Evolutionary conservation across 2,888 invertebrate genomes (phyloP), one percentile per base, ranked within the genome.

Genomic region (Eupeodes luniger): DNA sequence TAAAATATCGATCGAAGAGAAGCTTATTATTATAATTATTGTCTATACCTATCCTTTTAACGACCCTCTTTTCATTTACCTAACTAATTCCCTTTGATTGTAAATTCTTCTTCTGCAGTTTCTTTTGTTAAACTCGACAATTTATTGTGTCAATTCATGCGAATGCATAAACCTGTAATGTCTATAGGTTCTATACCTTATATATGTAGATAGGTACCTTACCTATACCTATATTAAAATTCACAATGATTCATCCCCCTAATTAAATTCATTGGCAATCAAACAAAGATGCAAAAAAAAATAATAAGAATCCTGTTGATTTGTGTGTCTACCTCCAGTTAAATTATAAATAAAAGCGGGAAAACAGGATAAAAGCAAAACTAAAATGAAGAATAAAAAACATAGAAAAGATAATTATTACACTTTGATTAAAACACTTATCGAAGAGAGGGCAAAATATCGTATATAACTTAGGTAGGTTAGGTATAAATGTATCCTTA

Each of bases 61-160:
- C 47, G 14, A 66, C 66, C 66, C 47, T 66, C 66, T 66, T 66
- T 66, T 66, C 27, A 47, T 49, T 66, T 14, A 66, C 49, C 27
- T 66, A 66, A 66, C 27, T 66, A 66, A 66, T 66, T 66, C 66
- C 40, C 66, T 79, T 59, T 72, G 61, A 78, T 75, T 78, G 82
- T 55, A 40, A 69, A 66, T 49, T 79, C 69, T 61, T 27, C 62
- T 55, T 27, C 27, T 75, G 27, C 12, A 64, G 47, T 55, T 69
- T 69, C 67, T 76, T 84, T 80, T 69, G 84, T 80, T 66, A 55
- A 76, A 62, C 14, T 64, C 34, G 19, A 11, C 82, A 74, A 75
- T 86, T 86, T 83, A 86, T 83, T 79, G 79, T 79, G 86, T 86
- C 86, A 86, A 86, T 83, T 75, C 82, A 83, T 83, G 86, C 86